A percentile compares a stretch with the other conserved stretches of the same genome.
phyloP scores from a whole-genome alignment of 2,888 invertebrate genomes.

The Agriotes lineatus region DNA sequence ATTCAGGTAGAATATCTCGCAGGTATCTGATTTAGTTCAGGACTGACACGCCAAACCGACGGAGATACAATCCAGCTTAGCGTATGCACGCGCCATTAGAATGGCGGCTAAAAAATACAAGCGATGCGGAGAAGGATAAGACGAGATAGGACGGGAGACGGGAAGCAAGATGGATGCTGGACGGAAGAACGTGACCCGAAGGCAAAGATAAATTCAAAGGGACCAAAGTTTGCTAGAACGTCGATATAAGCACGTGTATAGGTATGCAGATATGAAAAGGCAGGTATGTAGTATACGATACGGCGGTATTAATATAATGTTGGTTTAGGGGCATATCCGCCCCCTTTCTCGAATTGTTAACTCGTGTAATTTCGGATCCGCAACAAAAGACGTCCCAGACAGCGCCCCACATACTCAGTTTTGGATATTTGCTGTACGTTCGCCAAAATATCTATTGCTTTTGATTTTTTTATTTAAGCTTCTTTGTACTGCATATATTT shows the following conservation, averaged over 20 bases:
- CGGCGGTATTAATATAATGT: slow-evolving; percentile 31
- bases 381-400: no score
- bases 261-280: slow-evolving; percentile 51
- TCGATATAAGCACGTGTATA: slow-evolving; percentile 51
- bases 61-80: slow-evolving; percentile 32
- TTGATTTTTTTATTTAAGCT: no score
- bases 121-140: slow-evolving; percentile 47
- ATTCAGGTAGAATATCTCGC: slow-evolving; percentile 11
- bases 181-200: slow-evolving; percentile 55
- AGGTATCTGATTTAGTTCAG: slow-evolving; percentile 27
- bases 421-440: no score
- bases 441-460: no score
- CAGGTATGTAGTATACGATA: slow-evolving; percentile 22
- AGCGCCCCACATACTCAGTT: no score
- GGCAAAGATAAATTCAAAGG: slow-evolving; percentile 51
- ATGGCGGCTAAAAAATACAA: slow-evolving; percentile 46
- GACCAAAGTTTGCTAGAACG: slow-evolving; percentile 40
- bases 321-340: slow-evolving; percentile 18
- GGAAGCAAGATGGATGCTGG: slow-evolving; percentile 54
- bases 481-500: no score
- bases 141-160: slow-evolving; percentile 40
- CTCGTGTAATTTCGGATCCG: neutral
- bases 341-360: neutral
- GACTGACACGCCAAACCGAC: slow-evolving; percentile 23
- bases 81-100: slow-evolving; percentile 45